A percentile compares a stretch with the other conserved stretches of the same genome.
Conservation (phyloP, 1,140 invertebrate species). For the Euglossa dilemma region DNA sequence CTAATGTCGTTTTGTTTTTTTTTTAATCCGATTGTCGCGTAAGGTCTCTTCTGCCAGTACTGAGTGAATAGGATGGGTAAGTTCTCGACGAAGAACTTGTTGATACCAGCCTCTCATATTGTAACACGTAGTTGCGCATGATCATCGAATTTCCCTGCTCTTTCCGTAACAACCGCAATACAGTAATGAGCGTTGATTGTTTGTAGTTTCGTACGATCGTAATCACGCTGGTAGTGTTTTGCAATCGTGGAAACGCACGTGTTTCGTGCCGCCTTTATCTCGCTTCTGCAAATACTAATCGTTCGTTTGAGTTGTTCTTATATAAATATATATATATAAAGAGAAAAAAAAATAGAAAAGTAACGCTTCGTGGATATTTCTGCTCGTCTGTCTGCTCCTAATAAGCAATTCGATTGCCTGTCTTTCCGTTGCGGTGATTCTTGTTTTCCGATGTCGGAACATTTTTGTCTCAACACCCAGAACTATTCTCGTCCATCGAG, state of each 20-base stretch:
- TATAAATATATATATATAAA: background rate
- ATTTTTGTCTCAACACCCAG: no score
- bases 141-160: background rate
- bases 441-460: background rate
- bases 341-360: background rate
- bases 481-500: no score
- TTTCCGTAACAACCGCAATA: background rate
- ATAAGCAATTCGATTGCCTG: background rate
- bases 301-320: background rate
- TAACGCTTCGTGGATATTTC: background rate
- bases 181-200: background rate
- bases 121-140: slow-evolving; percentile 46
- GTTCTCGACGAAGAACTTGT: slow-evolving; percentile 47
- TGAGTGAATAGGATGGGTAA: slow-evolving; percentile 87
- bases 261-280: background rate
- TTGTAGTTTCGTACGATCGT: background rate
- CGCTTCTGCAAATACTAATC: slow-evolving; percentile 21
- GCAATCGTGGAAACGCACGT: background rate
- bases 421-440: no score
- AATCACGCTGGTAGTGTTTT: background rate
- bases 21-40: slow-evolving; percentile 74
- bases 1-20: slow-evolving; percentile 77
- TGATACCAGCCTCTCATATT: slow-evolving; percentile 8
- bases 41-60: slow-evolving; percentile 90
- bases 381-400: background rate